Conservation (phyloP, 2,113 vertebrate genomes). For the Octodon degus region DNA sequence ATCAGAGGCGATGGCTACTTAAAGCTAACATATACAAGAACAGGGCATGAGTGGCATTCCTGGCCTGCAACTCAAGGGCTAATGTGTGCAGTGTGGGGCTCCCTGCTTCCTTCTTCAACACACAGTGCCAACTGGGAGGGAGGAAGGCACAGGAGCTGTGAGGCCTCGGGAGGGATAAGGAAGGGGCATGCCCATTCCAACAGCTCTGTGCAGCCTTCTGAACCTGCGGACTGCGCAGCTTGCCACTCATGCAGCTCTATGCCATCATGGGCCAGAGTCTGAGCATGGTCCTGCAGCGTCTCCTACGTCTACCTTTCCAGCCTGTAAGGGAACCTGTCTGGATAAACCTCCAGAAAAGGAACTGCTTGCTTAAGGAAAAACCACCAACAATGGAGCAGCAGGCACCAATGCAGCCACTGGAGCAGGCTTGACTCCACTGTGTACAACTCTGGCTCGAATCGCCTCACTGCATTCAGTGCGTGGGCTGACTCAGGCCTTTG, state of each 20-base stretch:
- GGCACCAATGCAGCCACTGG: not conserved
- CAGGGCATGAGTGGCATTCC: no score
- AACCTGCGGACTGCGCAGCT: fast-evolving
- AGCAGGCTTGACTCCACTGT: fast-evolving
- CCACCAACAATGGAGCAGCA: not conserved
- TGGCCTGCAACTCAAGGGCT: no score
- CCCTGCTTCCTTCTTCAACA: not conserved
- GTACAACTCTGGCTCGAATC: not conserved
- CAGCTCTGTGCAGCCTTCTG: fast-evolving
- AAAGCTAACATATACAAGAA: not conserved
- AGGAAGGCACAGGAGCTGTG: fast-evolving
- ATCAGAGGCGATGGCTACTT: not conserved
- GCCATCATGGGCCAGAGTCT: no score
- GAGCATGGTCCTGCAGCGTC: fast-evolving
- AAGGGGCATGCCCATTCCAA: fast-evolving
- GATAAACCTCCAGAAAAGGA: not conserved
- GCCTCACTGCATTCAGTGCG: fast-evolving
- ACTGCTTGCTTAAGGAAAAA: not conserved
- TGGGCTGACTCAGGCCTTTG: not conserved
- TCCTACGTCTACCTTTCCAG: not conserved
- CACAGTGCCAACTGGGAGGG: not conserved
- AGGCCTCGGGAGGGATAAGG: not conserved
- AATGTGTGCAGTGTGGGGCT: not conserved
- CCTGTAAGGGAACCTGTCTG: not conserved
- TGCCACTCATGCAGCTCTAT: not conserved